Conservation (phyloP, 2,113 vertebrate genomes). For the Pluvialis apricaria region DNA sequence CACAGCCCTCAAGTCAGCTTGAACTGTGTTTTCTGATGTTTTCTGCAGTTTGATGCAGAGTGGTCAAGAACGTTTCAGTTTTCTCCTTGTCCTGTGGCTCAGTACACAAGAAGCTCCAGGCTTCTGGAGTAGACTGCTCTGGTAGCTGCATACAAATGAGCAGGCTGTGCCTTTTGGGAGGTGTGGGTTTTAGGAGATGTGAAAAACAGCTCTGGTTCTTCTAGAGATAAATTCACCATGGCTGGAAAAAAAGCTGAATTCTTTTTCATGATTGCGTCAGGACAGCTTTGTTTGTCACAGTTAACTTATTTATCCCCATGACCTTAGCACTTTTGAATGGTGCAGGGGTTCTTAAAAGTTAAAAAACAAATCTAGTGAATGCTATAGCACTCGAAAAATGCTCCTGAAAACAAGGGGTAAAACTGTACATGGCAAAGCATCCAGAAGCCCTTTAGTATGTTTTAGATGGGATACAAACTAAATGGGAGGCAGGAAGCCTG, state of each 20-base stretch:
- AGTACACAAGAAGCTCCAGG: constrained; percentile 30
- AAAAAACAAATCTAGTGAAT: background rate
- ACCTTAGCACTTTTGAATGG: background rate
- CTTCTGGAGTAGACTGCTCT: background rate
- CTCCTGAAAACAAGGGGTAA: background rate
- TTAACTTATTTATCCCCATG: background rate
- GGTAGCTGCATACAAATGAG: constrained; percentile 21
- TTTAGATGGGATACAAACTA: background rate
- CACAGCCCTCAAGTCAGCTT: background rate
- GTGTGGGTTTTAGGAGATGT: background rate
- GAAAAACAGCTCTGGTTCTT: background rate
- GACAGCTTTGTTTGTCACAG: background rate
- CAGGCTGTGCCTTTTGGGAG: background rate
- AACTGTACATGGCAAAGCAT: background rate
- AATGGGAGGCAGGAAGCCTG: background rate
- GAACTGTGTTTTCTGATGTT: background rate
- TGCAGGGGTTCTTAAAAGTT: background rate
- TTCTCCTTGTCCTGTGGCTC: background rate
- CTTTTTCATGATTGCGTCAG: background rate
- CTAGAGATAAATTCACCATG: background rate
- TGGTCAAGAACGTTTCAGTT: background rate
- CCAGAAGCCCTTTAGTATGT: background rate
- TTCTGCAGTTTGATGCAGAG: background rate
- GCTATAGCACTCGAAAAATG: background rate
- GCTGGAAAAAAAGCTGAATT: background rate